Base-by-base conservation (phyloP, 2,113 vertebrate species). In the Erythrocercus mccallii region DNA sequence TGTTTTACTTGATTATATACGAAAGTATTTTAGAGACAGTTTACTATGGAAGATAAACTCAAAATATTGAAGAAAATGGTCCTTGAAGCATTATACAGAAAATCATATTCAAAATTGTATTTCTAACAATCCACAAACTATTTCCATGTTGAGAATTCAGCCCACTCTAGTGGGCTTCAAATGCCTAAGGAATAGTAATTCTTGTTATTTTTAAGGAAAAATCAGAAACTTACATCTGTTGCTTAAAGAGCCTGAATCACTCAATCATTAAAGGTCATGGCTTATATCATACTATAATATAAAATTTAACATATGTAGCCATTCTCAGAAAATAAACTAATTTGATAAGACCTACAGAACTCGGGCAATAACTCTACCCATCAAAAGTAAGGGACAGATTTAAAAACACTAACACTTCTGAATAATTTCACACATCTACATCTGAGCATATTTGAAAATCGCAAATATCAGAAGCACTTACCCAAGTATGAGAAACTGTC, bases 401-500 rank as follows among this genome's bases (percentile, higher is more conserved):
- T 53, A 53, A 68, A 79, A 86, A 31, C 33, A 61, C 17, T 42
- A 62, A 66, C 21, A 47, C 7, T 60, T 65, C 11, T 54, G 45
- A 48, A 53, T 8, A 11, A 66, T 44, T 71, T 72, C 54, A 89
- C 27, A 66, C 22, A 24, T 24, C 47, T 33, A 77, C 6, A 42
- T 53, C 28, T 83, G 28, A 86, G n/a, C 10, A 81, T 73, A 44
- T 65, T 12, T 85, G 25, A 62, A 91, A 92, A 56, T 9, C 57
- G 54, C 31, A 91, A 76, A 28, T 51, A 54, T 44, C 54, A 92
- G 85, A 2, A 93, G 94, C 47, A 87, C 98, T 90, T 97, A 99
- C 99, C 99, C 99, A 48, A 99, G 98, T 87, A 99, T 98, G 24
- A 99, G 98, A 96, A 99, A 99, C 91, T 99, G 99, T 93, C 99